Conservation (phyloP, 64 coral and sea anemone genomes). For the Stylophora pistillata region DNA sequence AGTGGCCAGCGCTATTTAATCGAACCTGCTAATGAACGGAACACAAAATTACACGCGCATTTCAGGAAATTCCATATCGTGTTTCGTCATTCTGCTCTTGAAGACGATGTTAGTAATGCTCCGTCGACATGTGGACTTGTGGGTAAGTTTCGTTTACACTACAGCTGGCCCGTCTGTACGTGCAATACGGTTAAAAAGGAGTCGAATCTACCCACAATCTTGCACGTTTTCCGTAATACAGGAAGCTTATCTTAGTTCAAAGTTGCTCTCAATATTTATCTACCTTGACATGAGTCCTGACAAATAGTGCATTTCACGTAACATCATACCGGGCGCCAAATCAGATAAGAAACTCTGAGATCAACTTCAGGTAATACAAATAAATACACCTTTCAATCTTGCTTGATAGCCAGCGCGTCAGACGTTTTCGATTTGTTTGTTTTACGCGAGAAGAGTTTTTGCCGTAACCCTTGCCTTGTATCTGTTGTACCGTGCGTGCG, state of each 20-base stretch:
- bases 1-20: conserved; percentile 75
- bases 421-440: not conserved
- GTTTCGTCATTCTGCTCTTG: conserved; percentile 57
- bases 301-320: conserved; percentile 11
- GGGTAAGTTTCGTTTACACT: conserved; percentile 50
- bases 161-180: not conserved
- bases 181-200: not conserved
- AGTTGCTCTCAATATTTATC: not conserved
- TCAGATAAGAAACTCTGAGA: conserved; percentile 5
- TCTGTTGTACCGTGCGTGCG: not conserved
- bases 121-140: conserved; percentile 58
- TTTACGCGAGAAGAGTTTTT: not conserved
- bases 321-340: not conserved
- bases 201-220: not conserved
- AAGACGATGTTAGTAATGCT: conserved; percentile 34
- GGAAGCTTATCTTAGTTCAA: not conserved
- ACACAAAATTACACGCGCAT: conserved; percentile 40
- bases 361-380: conserved; percentile 2
- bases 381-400: not conserved
- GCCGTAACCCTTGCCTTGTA: not conserved
- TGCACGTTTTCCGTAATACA: not conserved
- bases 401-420: not conserved
- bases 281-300: not conserved
- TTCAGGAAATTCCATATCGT: conserved; percentile 86
- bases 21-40: conserved; percentile 41